These are phyloP conservation scores for Ptychochromis oligacanthus DNA, from an alignment of 2,113 vertebrate genomes.

Conservation along the genomic window DNA sequence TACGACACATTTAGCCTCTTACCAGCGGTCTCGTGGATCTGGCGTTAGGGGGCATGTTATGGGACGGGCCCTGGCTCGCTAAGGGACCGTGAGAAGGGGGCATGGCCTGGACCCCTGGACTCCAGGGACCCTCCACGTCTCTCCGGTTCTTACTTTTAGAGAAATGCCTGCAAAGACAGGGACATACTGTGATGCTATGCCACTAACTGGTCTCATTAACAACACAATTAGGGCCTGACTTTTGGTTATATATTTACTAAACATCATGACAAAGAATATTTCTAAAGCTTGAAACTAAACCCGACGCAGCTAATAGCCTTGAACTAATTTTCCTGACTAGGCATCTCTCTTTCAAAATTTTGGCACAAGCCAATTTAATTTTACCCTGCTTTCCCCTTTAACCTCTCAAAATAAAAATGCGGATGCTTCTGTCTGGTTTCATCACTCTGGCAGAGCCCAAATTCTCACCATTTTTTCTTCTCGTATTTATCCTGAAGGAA, in stretches of 20 bases:
- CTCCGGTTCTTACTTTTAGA: conserved; percentile 83
- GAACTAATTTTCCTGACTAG: not conserved
- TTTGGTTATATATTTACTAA: not conserved
- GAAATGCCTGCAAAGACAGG: conserved; percentile 81
- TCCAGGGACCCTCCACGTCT: conserved; percentile 78
- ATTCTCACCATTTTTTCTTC: conserved; percentile 89
- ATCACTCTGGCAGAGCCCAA: not conserved
- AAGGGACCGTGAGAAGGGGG: conserved; percentile 73
- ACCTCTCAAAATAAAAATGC: not conserved
- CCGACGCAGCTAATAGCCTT: not conserved
- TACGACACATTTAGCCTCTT: conserved; percentile 25
- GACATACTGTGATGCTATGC: not conserved
- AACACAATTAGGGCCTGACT: not conserved
- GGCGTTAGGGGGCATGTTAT: conserved; percentile 72
- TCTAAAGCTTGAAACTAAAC: not conserved
- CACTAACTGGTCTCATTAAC: not conserved
- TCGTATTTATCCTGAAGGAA: conserved; percentile 94
- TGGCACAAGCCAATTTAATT: conserved; percentile 1
- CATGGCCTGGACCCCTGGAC: conserved; percentile 79
- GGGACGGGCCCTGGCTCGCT: conserved; percentile 57
- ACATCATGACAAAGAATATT: not conserved
- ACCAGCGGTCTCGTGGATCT: conserved; percentile 77
- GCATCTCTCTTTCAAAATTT: conserved; percentile 6
- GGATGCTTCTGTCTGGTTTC: not conserved
- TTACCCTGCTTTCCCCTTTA: not conserved